phyloP scores from a whole-genome alignment of 2,113 vertebrate genomes.

The Sarotherodon lohbergeri region DNA sequence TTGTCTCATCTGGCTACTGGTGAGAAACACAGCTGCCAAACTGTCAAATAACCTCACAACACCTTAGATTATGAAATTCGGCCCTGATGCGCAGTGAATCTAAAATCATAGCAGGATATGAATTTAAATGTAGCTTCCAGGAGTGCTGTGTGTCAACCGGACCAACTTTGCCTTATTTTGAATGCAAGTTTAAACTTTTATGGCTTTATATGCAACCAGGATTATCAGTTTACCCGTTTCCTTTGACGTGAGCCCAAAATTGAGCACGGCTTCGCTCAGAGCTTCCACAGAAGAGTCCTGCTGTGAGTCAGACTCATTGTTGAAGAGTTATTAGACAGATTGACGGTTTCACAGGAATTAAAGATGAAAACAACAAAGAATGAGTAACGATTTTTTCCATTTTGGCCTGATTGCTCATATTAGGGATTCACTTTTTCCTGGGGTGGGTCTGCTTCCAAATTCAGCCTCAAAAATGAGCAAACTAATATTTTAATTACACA shows the following conservation, averaged over 20 bases:
- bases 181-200: constrained; percentile 65
- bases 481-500: constrained; percentile 11
- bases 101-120: not conserved
- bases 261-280: not conserved
- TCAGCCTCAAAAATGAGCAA: not conserved
- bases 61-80: not conserved
- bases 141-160: constrained; percentile 3
- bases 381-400: not conserved
- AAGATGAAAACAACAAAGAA: not conserved
- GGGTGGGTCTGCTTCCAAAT: not conserved
- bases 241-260: not conserved
- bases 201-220: constrained; percentile 39
- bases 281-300: not conserved
- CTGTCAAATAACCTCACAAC: not conserved
- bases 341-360: not conserved
- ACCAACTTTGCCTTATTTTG: constrained; percentile 43
- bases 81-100: not conserved
- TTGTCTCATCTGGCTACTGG: not conserved
- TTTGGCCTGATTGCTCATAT: not conserved
- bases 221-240: constrained; percentile 56
- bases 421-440: not conserved
- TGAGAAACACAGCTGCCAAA: not conserved
- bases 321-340: not conserved
- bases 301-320: not conserved
- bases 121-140: not conserved